phyloP scores from a whole-genome alignment of 2,797 vertebrate species.

The Crenichthys baileyi region DNA sequence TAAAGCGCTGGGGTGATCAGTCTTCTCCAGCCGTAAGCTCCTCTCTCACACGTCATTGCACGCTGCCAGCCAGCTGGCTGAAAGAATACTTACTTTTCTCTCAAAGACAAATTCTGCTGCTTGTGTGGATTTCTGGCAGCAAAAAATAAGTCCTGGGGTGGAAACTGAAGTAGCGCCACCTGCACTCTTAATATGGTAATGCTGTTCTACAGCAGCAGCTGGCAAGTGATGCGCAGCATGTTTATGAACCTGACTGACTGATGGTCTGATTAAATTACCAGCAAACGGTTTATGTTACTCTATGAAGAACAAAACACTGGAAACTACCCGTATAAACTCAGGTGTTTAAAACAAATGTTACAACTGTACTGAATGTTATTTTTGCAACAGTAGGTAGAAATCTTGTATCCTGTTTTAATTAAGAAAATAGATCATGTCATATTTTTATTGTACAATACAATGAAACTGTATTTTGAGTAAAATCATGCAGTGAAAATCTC shows the following conservation, averaged over 20 bases:
- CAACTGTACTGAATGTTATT: not conserved
- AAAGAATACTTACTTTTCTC: too few relatives aligned
- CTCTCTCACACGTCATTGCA: too few relatives aligned
- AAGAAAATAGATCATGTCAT: not conserved
- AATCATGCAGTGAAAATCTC: too few relatives aligned
- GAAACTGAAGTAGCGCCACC: too few relatives aligned
- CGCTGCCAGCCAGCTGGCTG: too few relatives aligned
- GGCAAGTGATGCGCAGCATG: not conserved
- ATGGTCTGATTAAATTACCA: not conserved
- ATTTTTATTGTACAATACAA: not conserved
- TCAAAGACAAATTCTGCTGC: too few relatives aligned
- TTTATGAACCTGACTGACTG: not conserved
- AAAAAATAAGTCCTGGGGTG: too few relatives aligned
- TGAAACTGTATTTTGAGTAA: not conserved
- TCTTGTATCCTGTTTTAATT: not conserved
- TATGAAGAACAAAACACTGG: not conserved
- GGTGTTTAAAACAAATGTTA: not conserved
- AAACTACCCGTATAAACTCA: not conserved
- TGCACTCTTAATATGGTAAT: too few relatives aligned
- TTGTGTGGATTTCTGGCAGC: too few relatives aligned
- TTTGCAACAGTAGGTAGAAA: too few relatives aligned
- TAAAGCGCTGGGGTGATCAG: too few relatives aligned
- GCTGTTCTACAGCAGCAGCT: not conserved
- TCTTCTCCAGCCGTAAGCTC: too few relatives aligned
- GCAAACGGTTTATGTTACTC: not conserved